Conservation (phyloP, 2,888 invertebrate species). For the Tethea ocularis region DNA sequence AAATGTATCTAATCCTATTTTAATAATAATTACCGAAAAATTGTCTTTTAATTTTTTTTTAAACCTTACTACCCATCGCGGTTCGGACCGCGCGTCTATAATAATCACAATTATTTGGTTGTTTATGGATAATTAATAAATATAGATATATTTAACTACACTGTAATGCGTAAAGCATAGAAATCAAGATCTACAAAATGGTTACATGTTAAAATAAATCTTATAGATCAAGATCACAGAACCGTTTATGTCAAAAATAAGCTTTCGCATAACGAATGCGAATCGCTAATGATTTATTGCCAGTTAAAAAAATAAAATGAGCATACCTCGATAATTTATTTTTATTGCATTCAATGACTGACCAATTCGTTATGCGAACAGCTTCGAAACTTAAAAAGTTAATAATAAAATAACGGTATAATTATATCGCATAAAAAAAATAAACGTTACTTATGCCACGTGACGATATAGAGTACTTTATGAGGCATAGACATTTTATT, state of each 20-base stretch:
- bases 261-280: neutral
- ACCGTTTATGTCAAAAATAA: constrained; percentile 15
- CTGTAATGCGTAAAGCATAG: constrained; percentile 13
- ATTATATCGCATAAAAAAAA: neutral
- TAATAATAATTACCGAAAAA: constrained; percentile 30
- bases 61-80: constrained; percentile 26
- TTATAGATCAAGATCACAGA: constrained; percentile 26
- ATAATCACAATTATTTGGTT: constrained; percentile 53
- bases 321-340: neutral
- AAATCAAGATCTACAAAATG: constrained; percentile 17
- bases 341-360: neutral
- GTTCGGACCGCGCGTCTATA: constrained; percentile 22
- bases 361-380: neutral
- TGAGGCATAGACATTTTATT: constrained; percentile 1
- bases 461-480: neutral
- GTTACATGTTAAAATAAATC: constrained; percentile 10
- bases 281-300: neutral
- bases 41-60: constrained; percentile 25
- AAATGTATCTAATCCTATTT: constrained; percentile 16
- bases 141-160: constrained; percentile 18
- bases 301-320: neutral
- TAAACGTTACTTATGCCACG: neutral
- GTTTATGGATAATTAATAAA: constrained; percentile 32
- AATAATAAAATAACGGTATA: neutral
- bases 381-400: neutral